These are phyloP conservation scores for Tigriopus californicus DNA, from an alignment of 2,888 invertebrate genomes.

Conservation along the genomic window DNA sequence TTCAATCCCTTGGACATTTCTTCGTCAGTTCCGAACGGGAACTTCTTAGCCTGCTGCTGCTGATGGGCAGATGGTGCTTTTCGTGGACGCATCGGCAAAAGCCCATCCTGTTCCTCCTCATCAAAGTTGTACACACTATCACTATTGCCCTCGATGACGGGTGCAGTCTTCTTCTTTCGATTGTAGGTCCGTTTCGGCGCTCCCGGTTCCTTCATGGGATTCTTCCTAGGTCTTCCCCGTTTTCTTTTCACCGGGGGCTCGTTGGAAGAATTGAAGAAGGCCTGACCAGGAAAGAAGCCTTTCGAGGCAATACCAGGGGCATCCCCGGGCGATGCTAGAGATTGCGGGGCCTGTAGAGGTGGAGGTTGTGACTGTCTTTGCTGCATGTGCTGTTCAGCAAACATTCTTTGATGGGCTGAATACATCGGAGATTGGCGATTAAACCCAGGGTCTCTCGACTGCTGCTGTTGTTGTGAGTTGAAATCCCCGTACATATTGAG, in stretches of 20 bases:
- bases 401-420: background rate
- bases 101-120: constrained; percentile 7
- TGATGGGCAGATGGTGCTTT: constrained; percentile 25
- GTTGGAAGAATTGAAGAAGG: background rate
- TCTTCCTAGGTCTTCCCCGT: constrained; percentile 10
- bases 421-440: background rate
- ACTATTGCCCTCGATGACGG: background rate
- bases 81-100: constrained; percentile 28
- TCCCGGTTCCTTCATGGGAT: constrained; percentile 1
- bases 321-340: background rate
- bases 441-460: background rate
- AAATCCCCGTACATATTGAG: background rate
- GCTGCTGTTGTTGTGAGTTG: background rate
- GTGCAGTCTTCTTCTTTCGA: constrained; percentile 1
- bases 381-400: background rate
- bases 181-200: constrained; percentile 1
- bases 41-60: background rate
- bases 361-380: background rate
- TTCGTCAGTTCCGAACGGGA: too few relatives aligned
- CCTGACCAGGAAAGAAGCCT: constrained; percentile 2
- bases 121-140: constrained; percentile 13
- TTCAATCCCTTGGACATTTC: too few relatives aligned
- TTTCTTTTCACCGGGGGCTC: constrained; percentile 9
- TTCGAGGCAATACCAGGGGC: background rate
- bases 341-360: background rate